Base-by-base conservation (phyloP, 1,140 invertebrate genomes). In the Triops cancriformis region DNA sequence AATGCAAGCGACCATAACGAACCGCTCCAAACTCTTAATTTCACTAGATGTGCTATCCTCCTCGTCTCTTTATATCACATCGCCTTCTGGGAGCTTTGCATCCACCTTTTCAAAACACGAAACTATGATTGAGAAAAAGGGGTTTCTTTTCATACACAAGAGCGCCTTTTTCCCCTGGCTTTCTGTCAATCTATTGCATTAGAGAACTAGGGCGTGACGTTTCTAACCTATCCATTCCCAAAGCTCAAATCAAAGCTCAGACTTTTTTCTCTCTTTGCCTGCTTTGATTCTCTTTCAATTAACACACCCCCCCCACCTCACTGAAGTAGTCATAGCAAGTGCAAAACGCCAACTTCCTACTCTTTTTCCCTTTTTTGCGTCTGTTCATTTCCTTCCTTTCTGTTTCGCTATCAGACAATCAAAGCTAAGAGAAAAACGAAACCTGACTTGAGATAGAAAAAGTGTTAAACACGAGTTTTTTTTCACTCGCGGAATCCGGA, bases 1-100 rank as follows among this genome's bases (percentile, higher is more conserved):
- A 64, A 64, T n/a, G 51, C 51, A 64, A 23, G 51, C n/a, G 51
- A 64, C 51, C 51, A 64, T 64, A 64, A 64, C 51, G 51, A 64
- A 64, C 51, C 51, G 14, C 51, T 37, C 31, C n/a, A 37, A 64
- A 64, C 51, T 64, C 23, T 64, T 64, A 64, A 64, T 64, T 64
- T 64, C 51, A 7, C 18, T 64, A 64, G 51, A 64, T 64, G 51
- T 64, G 51, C 51, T 64, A 23, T 64, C 51, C 51, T n/a, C 14
- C 18, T 10, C 51, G 31, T 37, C 31, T 37, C 31, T 37, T 37
- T 37, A 37, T 37, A 37, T 37, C 31, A 37, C 31, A 37, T 37
- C 31, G 31, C 31, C 31, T 37, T 37, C 7, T 37, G 2, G 31
- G 7, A 37, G 31, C 31, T 37, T 37, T 37, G 31, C 7, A 37